Base-by-base conservation (phyloP, 2,113 vertebrate genomes). In the Malurus alboscapulatus region DNA sequence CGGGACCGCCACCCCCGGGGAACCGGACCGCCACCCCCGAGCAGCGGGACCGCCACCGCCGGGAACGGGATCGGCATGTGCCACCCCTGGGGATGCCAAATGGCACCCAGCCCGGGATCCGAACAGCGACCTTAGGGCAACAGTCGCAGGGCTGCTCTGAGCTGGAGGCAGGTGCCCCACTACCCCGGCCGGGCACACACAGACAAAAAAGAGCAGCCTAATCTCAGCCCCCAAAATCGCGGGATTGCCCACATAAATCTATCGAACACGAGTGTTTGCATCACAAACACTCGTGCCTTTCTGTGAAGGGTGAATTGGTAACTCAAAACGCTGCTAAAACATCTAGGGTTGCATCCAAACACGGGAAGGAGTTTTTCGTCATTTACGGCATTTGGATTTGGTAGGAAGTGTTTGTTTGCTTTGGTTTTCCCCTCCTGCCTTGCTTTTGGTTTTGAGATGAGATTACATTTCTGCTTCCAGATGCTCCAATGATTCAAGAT, bases 251-350 rank as follows among this genome's bases (percentile, higher is more conserved):
- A 2, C 44, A 1, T 24, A 5, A 12, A 24, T 14, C 17, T 7
- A 0, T 9, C 36, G 42, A 73, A 20, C 7, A 0, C 0, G 2
- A 8, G 13, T 3, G 62, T 21, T 67, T 42, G 12, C 16, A 3
- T 21, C 54, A 9, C 6, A 7, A 5, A 9, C 38, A 38, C 38
- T 38, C 38, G 38, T 38, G 38, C 38, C 38, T 27, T 34, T 32
- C 34, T n/a, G 29, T 17, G 20, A 61, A 42, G 27, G 44, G 9
- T n/a, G 38, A 14, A 30, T 2, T 30, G 53, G 12, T 48, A 40
- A 55, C 57, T 32, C 26, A 12, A 44, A 75, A 7, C 4, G 1
- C 30, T 30, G 7, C 27, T 59, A 9, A 10, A 12, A 17, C 19
- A 3, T 13, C 18, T 3, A 0, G 7, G 12, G 15, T 11, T 83